Evolutionary conservation across 1,140 invertebrate species (phyloP).

Genomic region (Brachionus koreanus): DNA sequence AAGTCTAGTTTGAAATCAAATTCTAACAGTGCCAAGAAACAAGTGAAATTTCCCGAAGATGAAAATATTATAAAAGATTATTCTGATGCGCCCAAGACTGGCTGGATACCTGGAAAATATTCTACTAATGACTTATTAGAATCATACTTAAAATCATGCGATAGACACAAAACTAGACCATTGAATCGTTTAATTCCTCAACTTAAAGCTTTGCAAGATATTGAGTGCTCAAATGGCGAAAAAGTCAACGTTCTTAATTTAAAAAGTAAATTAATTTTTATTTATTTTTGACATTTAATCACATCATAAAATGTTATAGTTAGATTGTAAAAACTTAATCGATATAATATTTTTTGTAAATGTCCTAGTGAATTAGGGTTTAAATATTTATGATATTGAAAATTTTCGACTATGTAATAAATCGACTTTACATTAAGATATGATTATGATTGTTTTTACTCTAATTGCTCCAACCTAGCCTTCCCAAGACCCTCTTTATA

Average conservation of each 20-base stretch:
- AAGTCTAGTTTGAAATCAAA: background rate
- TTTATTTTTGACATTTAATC: too few relatives aligned
- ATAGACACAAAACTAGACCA: background rate
- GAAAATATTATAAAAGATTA: slow-evolving; percentile 37
- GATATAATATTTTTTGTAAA: too few relatives aligned
- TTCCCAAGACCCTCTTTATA: too few relatives aligned
- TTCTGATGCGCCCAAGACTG: slow-evolving; percentile 8
- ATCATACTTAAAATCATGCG: slow-evolving; percentile 21
- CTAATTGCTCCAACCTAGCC: too few relatives aligned
- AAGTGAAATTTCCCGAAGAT: slow-evolving; percentile 40
- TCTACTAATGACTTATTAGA: slow-evolving; percentile 20
- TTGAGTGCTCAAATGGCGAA: slow-evolving; percentile 37
- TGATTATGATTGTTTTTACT: too few relatives aligned
- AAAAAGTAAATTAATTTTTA: background rate
- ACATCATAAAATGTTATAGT: too few relatives aligned
- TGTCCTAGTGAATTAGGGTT: too few relatives aligned
- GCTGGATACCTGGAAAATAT: slow-evolving; percentile 36
- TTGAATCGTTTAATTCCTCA: slow-evolving; percentile 13
- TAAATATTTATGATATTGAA: too few relatives aligned
- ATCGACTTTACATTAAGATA: too few relatives aligned
- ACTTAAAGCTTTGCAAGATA: slow-evolving; percentile 29
- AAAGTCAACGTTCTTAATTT: slow-evolving; percentile 44
- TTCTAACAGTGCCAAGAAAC: background rate
- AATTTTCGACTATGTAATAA: too few relatives aligned
- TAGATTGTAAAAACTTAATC: too few relatives aligned